A percentile compares a stretch with the other conserved stretches of the same genome.
phyloP scores from a whole-genome alignment of 2,113 vertebrate species.

The Jaculus jaculus region DNA sequence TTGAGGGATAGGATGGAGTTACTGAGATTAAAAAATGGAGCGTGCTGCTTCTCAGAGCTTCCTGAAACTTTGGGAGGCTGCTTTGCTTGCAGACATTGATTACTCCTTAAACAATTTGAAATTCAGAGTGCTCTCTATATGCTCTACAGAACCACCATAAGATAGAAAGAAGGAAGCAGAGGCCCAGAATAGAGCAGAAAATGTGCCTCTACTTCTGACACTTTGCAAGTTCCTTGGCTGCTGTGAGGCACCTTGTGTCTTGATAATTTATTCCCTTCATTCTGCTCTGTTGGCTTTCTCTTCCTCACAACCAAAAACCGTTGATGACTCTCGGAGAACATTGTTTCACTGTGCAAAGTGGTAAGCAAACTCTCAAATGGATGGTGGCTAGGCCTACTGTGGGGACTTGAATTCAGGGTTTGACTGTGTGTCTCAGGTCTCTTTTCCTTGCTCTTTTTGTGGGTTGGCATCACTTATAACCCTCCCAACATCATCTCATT shows the following conservation, averaged over 20 bases:
- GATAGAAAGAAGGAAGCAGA: background rate
- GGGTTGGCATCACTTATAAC: background rate
- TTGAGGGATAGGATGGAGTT: background rate
- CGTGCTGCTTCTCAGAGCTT: background rate
- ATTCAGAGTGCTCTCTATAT: background rate
- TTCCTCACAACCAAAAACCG: background rate
- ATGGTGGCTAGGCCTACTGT: background rate
- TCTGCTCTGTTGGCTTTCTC: background rate
- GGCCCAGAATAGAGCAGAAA: background rate
- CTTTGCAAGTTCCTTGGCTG: background rate
- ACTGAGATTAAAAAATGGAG: background rate
- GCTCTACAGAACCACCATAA: background rate
- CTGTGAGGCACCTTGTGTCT: background rate
- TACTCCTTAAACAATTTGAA: background rate
- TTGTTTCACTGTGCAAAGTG: background rate
- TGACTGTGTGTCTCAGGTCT: background rate
- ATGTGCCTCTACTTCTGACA: background rate
- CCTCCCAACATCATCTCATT: background rate
- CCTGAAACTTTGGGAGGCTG: background rate
- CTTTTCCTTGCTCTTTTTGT: background rate
- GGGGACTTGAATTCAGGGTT: background rate
- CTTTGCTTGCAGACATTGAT: background rate
- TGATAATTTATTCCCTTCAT: background rate
- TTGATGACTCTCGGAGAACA: background rate
- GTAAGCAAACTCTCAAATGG: background rate